Evolutionary conservation across 1,140 invertebrate genomes (phyloP), one percentile per base, ranked within the genome.

Genomic region (Bombus difficillimus): DNA sequence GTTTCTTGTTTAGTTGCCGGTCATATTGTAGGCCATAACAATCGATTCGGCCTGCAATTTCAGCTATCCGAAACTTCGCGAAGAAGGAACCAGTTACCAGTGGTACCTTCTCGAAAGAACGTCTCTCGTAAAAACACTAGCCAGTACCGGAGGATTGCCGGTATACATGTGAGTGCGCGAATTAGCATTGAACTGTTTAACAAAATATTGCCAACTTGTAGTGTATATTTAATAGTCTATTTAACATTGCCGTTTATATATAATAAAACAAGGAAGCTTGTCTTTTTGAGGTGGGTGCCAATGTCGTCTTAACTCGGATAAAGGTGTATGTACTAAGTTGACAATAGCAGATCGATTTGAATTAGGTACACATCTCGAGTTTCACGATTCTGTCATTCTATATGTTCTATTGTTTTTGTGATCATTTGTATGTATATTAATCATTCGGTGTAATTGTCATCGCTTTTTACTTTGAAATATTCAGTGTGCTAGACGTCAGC

Each of bases 81-180:
- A 91, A 87, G 72, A 72, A 82, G 75, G 87, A 83, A 71, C 69
- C 39, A 85, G 87, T 81, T 86, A 75, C 69, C 85, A 81, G 72
- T 82, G 77, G 84, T 88, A 90, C 86, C 90, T 86, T 88, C 85
- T 90, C 62, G 88, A 86, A 90, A 74, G 78, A 84, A 82, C 78
- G 34, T 82, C 78, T 79, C 41, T 72, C 34, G 66, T 28, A 87
- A 89, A 88, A 90, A 87, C 89, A 86, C 78, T 86, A 88, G 87
- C 69, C 64, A 85, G 73, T 79, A 77, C 47, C 75, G 77, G 76
- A 83, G 32, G 3, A 47, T 41, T 12, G 71, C 81, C 81, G 86
- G 77, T 69, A 78, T 86, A 83, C 79, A 86, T 72, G 77, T 75
- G 82, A 73, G 78, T 81, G 83, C 41, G 37, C 41, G 80, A 83